Evolutionary conservation across 2,797 vertebrate genomes (phyloP).

Genomic region (Rousettus madagascariensis): DNA sequence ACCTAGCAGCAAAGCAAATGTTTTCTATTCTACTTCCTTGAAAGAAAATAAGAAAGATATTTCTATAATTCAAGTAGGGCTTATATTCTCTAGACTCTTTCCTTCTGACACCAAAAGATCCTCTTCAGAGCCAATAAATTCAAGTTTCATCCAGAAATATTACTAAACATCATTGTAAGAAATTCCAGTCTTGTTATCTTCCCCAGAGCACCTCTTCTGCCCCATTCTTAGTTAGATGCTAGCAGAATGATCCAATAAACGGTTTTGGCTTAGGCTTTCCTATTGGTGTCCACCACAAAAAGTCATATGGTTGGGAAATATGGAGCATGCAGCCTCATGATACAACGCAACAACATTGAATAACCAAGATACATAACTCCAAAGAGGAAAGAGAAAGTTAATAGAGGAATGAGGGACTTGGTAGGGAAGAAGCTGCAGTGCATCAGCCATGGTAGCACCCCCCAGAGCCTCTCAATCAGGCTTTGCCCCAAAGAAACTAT

Average conservation of each 20-base stretch:
- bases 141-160: not conserved
- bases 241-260: not conserved
- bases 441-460: not conserved
- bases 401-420: not conserved
- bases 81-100: not conserved
- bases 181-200: not conserved
- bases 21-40: not conserved
- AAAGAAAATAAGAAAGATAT: not conserved
- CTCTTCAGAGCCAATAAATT: conserved; percentile 29
- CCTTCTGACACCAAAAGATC: conserved; percentile 26
- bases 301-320: not conserved
- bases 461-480: not conserved
- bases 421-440: not conserved
- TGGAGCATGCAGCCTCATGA: not conserved
- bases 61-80: conserved; percentile 40
- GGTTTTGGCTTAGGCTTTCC: not conserved
- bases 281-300: not conserved
- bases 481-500: not conserved
- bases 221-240: not conserved
- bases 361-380: not conserved
- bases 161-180: not conserved
- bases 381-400: not conserved
- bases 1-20: not conserved
- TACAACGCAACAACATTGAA: not conserved
- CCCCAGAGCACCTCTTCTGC: not conserved